phyloP scores from a whole-genome alignment of 2,113 vertebrate species.

The Polypterus bichir region DNA sequence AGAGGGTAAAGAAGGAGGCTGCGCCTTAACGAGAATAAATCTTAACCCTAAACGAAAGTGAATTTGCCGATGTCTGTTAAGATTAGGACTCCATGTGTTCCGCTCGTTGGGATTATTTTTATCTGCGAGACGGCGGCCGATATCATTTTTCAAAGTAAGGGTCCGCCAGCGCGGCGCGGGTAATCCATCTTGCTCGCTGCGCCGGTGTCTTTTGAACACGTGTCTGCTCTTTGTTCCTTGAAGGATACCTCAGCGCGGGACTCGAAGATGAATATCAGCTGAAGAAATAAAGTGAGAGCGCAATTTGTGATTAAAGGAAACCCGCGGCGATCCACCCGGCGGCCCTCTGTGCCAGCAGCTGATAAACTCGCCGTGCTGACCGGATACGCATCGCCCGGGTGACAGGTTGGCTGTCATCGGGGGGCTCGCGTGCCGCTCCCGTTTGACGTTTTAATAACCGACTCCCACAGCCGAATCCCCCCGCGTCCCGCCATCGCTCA shows the following conservation, averaged over 20 bases:
- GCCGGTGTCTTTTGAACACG: conserved; percentile 48
- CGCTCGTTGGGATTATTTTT: conserved; percentile 48
- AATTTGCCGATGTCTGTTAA: conserved; percentile 37
- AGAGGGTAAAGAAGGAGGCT: no score
- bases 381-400: no score
- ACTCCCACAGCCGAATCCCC: no score
- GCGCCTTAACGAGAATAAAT: conserved; percentile 14
- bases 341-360: conserved; percentile 18
- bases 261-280: conserved; percentile 43
- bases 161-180: conserved; percentile 48
- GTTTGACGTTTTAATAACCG: no score
- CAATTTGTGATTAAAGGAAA: conserved; percentile 49
- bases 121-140: conserved; percentile 42
- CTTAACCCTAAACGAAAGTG: conserved; percentile 29
- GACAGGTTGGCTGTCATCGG: no score
- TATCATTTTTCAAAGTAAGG: conserved; percentile 60
- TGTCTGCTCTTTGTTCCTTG: conserved; percentile 52
- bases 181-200: conserved; percentile 59
- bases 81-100: conserved; percentile 42
- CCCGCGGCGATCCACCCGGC: conserved; percentile 26
- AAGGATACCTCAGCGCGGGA: conserved; percentile 40
- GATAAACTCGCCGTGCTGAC: conserved; percentile 19
- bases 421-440: no score
- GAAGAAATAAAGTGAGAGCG: conserved; percentile 32
- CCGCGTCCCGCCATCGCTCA: no score